phyloP scores from a whole-genome alignment of 2,113 vertebrate genomes.

The Mesoclemmys tuberculata region DNA sequence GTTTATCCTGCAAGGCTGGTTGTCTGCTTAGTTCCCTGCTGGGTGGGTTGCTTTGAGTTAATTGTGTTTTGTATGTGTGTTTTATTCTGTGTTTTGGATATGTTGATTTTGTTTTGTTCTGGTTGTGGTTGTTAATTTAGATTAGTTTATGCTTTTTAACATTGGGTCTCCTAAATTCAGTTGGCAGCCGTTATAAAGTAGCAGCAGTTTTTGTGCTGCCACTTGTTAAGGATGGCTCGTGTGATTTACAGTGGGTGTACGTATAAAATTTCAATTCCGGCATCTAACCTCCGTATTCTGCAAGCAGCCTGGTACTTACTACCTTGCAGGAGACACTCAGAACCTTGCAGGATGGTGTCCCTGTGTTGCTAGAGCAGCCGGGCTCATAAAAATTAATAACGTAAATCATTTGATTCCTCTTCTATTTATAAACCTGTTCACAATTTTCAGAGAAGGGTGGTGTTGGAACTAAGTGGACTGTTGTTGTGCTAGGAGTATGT shows the following conservation, averaged over 20 bases:
- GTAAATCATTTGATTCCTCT: neutral
- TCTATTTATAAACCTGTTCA: neutral
- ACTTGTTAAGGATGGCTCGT: neutral
- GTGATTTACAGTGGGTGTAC: neutral
- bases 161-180: no score
- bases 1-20: fast-evolving
- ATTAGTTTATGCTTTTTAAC: neutral
- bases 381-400: neutral
- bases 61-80: neutral
- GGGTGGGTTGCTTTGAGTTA: neutral
- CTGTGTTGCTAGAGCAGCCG: fast-evolving
- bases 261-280: neutral
- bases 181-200: fast-evolving
- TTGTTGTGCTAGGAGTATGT: neutral
- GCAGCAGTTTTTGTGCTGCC: neutral
- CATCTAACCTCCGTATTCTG: neutral
- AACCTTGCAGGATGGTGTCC: no score
- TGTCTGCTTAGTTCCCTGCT: neutral
- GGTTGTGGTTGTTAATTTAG: neutral
- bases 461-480: no score
- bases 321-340: neutral
- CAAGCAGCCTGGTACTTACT: neutral
- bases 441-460: neutral
- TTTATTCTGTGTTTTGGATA: neutral
- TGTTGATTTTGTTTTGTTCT: neutral